Evolutionary conservation across 2,113 vertebrate species (phyloP).

Genomic region (Myrmecobius fasciatus): DNA sequence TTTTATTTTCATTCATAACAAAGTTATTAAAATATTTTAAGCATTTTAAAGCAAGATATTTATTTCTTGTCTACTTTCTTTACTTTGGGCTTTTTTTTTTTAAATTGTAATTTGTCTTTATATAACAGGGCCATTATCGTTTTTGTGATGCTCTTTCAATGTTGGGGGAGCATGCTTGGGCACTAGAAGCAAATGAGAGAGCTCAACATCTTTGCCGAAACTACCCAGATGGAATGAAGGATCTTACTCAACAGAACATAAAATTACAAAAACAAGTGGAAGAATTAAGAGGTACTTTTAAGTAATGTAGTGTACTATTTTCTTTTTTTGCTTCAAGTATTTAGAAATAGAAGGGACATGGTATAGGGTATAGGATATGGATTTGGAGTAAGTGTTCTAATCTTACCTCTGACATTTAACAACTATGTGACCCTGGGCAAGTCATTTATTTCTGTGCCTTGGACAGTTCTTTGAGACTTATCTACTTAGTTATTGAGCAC

Average conservation of each 20-base stretch:
- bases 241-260: slow-evolving; percentile 86
- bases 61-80: slow-evolving; percentile 58
- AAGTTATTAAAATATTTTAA: slow-evolving; percentile 54
- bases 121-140: slow-evolving; percentile 92
- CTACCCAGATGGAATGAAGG: slow-evolving; percentile 83
- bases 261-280: slow-evolving; percentile 80
- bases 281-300: slow-evolving; percentile 79
- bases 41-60: slow-evolving; percentile 57
- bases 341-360: neutral
- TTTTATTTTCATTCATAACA: slow-evolving; percentile 37
- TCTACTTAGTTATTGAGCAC: neutral
- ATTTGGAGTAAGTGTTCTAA: neutral
- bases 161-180: slow-evolving; percentile 85
- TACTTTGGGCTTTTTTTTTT: slow-evolving; percentile 63
- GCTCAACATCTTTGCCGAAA: slow-evolving; percentile 86
- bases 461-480: neutral
- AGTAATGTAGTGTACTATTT: neutral
- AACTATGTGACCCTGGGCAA: neutral
- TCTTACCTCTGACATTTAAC: neutral
- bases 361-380: neutral
- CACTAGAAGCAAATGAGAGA: slow-evolving; percentile 86
- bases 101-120: slow-evolving; percentile 45
- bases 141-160: slow-evolving; percentile 92
- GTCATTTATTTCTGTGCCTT: neutral
- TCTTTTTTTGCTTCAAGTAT: neutral